Base-by-base conservation (phyloP, 1,140 invertebrate genomes). In the Orchestia grillus region DNA sequence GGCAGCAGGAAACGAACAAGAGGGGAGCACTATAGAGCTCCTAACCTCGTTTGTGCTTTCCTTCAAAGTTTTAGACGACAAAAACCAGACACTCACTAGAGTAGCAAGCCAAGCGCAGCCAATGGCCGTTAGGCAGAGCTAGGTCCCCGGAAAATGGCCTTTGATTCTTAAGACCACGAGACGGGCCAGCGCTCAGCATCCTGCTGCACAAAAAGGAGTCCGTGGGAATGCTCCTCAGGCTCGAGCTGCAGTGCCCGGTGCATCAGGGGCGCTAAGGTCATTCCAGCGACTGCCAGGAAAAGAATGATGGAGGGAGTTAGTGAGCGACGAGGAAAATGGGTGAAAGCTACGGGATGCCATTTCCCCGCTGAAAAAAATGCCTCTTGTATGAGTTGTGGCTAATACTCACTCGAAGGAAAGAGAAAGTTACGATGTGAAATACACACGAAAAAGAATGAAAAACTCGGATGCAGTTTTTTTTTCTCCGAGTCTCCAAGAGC, bases 101-200 rank as follows among this genome's bases (percentile, higher is more conserved):
- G 41, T 23, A 15, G 43, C 43, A 90, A 90, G 88, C 88, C 88
- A 42, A 90, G 88, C 88, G 88, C 15, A 90, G 41, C 88, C 88
- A 90, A 90, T 90, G 88, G 42, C 88, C 88, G 88, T 90, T 90
- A 90, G 88, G 41, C 41, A 42, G 88, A 90, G 88, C 88, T 42
- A 23, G 41, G 41, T 41, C 88, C 15, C 43, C 88, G 36, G 41
- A 90, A 90, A 90, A 90, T 90, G 88, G 88, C 42, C 88, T 44
- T 42, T 41, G 88, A 90, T 44, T 90, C 88, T 90, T 90, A 90
- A 90, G 88, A 44, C 41, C 28, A 44, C 88, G 41, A 42, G 88
- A 42, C 88, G 0, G 36, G 88, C 42, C 62, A 19, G 62, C 62
- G 11, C 62, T 77, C 62, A 90, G 41, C 0, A 3, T 41, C 43